Percentiles rank a stretch among this genome's conserved stretches.
Evolutionary conservation across 2,113 vertebrate species (phyloP).

Genomic region (Cichladusa arquata): DNA sequence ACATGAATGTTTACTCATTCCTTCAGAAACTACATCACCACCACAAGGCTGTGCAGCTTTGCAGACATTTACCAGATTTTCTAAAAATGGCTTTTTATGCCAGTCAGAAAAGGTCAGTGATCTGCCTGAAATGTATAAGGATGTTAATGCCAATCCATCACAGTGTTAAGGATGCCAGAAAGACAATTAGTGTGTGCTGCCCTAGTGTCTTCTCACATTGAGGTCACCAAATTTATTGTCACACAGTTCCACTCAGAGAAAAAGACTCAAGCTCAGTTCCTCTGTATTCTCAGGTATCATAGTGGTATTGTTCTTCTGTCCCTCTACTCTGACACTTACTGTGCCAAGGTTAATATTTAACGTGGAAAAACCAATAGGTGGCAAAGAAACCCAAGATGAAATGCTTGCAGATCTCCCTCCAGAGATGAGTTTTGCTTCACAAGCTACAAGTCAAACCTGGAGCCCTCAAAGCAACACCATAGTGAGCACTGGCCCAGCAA

Average conservation of each 20-base stretch:
- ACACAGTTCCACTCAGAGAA: neutral
- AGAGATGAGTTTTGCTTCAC: neutral
- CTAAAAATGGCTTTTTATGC: neutral
- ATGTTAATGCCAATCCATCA: neutral
- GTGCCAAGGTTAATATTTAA: neutral
- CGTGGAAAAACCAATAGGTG: neutral
- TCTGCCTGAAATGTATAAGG: neutral
- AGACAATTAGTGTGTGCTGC: neutral
- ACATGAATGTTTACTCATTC: neutral
- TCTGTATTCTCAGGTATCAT: neutral
- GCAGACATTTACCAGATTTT: neutral
- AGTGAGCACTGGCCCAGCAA: neutral
- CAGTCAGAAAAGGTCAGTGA: neutral
- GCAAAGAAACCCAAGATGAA: neutral
- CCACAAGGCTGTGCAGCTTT: neutral
- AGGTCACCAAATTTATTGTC: neutral
- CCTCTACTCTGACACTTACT: neutral
- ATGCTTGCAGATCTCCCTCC: neutral
- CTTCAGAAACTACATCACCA: neutral
- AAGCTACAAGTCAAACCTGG: neutral
- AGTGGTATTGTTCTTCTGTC: neutral
- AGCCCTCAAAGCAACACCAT: neutral
- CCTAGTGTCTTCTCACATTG: neutral
- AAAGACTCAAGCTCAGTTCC: neutral
- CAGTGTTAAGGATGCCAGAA: neutral